A percentile compares a stretch with the other conserved stretches of the same genome.
Evolutionary conservation across 2,113 vertebrate genomes (phyloP).

Genomic region (Gobius niger): DNA sequence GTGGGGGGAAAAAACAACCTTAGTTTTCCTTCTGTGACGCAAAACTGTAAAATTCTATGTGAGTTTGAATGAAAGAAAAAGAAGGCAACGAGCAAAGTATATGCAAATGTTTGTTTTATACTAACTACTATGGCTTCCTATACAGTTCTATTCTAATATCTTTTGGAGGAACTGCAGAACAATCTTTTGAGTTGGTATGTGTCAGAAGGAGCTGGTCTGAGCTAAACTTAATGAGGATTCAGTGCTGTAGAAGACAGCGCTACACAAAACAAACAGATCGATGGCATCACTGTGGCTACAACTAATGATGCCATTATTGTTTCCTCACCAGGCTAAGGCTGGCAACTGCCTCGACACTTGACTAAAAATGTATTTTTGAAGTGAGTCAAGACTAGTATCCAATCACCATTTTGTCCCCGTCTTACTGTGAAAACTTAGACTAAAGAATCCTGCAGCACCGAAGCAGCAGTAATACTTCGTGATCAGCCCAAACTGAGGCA

Average conservation of each 20-base stretch:
- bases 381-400: slow-evolving; percentile 14
- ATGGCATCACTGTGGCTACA: slow-evolving; percentile 24
- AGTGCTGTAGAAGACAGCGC: slow-evolving; percentile 29
- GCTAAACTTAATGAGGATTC: slow-evolving; percentile 32
- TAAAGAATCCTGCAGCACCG: slow-evolving; percentile 94
- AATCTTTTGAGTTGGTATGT: slow-evolving; percentile 32
- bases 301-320: slow-evolving; percentile 26
- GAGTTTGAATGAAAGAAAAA: no score
- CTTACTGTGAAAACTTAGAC: slow-evolving; percentile 95
- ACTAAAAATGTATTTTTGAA: slow-evolving; percentile 14
- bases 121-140: neutral
- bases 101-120: neutral
- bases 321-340: slow-evolving; percentile 9
- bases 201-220: slow-evolving; percentile 21
- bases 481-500: slow-evolving; percentile 41
- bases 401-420: slow-evolving; percentile 16
- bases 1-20: no score
- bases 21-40: no score
- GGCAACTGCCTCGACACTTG: slow-evolving; percentile 7
- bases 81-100: no score
- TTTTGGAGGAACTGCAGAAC: slow-evolving; percentile 1
- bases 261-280: slow-evolving; percentile 32
- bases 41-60: no score
- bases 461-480: slow-evolving; percentile 99
- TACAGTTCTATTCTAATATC: neutral